Evolutionary conservation across 2,797 vertebrate genomes (phyloP).

Genomic region (Danio tinwini): DNA sequence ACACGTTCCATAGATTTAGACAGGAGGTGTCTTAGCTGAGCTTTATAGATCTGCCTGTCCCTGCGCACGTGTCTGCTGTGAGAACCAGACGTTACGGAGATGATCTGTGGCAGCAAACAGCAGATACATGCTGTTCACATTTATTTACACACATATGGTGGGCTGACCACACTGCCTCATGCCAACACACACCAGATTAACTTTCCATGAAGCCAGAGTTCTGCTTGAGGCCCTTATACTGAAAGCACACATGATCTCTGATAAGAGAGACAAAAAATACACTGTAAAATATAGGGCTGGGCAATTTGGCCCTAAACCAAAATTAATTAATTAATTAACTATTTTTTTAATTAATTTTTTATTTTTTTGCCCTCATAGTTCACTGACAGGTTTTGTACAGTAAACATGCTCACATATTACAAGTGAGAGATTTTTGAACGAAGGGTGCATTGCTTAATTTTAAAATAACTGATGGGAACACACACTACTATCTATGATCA

Average conservation of each 20-base stretch:
- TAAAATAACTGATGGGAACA: no score
- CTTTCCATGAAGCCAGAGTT: background rate
- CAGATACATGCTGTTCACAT: background rate
- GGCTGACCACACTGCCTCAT: background rate
- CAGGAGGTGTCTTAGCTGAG: background rate
- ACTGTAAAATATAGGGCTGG: no score
- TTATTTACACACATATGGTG: slow-evolving; percentile 28
- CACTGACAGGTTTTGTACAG: no score
- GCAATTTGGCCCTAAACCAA: no score
- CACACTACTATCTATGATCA: no score
- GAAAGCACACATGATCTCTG: background rate
- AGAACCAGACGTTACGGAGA: slow-evolving; percentile 17
- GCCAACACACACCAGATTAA: slow-evolving; percentile 13
- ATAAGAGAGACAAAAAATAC: no score
- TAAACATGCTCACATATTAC: no score
- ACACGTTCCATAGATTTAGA: background rate
- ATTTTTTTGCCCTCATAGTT: no score
- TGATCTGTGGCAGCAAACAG: slow-evolving; percentile 35
- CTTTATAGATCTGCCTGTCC: slow-evolving; percentile 23
- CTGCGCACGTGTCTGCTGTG: slow-evolving; percentile 10
- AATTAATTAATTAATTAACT: no score
- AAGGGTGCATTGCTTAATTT: no score
- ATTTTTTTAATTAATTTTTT: no score
- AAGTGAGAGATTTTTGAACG: no score
- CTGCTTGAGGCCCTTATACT: background rate